phyloP scores from a whole-genome alignment of 2,113 vertebrate genomes.

The Corythoichthys haematopterus region DNA sequence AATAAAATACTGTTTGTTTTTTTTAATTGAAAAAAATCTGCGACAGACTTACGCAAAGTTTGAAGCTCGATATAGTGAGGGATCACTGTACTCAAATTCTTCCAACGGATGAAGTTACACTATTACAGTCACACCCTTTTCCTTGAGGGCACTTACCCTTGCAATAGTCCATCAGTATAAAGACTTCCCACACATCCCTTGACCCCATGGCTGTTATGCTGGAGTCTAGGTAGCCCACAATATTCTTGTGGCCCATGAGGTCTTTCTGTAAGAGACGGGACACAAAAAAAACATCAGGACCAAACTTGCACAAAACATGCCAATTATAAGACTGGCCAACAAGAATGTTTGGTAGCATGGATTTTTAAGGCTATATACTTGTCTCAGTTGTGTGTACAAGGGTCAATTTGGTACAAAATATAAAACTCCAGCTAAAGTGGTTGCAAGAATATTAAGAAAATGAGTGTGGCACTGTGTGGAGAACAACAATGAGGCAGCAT shows the following conservation, averaged over 20 bases:
- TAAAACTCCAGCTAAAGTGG: not conserved
- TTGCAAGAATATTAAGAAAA: not conserved
- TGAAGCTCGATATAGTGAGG: too few species aligned
- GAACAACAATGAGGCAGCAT: not conserved
- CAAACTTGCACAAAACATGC: not conserved
- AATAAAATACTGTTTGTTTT: too few species aligned
- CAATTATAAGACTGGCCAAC: not conserved
- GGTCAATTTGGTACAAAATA: not conserved
- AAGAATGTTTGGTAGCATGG: not conserved
- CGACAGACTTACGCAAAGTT: too few species aligned
- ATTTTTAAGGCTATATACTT: not conserved
- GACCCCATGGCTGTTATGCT: constrained; percentile 89
- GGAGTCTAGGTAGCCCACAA: constrained; percentile 95
- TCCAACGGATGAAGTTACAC: not conserved
- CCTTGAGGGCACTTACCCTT: constrained; percentile 74
- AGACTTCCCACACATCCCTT: constrained; percentile 94
- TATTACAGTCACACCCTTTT: not conserved
- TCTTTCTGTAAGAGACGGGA: constrained; percentile 77
- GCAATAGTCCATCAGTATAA: constrained; percentile 98
- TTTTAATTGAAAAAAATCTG: too few species aligned
- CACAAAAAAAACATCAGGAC: constrained; percentile 8
- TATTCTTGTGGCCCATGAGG: constrained; percentile 94
- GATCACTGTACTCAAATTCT: not conserved
- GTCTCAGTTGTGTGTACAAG: not conserved
- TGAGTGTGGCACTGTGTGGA: not conserved